These are phyloP conservation scores for Smutsia gigantea DNA, from an alignment of 2,797 vertebrate species.

Conservation along the genomic window DNA sequence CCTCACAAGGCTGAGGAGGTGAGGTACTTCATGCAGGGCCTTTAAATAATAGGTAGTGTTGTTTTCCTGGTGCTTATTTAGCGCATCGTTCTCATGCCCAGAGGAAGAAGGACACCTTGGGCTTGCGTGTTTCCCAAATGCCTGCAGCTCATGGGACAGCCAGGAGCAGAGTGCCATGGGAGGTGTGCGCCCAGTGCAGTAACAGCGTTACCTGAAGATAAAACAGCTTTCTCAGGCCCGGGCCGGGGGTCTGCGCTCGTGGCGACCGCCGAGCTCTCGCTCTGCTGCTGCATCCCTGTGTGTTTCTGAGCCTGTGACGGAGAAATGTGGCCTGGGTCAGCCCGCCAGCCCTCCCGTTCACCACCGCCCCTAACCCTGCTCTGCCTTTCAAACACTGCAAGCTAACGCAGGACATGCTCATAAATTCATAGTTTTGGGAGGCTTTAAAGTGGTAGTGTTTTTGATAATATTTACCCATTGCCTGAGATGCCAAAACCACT, in stretches of 20 bases:
- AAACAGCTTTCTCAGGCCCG: fast-evolving
- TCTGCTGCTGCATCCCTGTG: constrained; percentile 63
- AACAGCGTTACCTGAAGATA: neutral
- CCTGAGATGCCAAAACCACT: neutral
- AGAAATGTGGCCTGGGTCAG: neutral
- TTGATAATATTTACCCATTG: neutral
- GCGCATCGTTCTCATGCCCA: neutral
- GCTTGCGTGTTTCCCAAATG: neutral
- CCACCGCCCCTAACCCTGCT: neutral
- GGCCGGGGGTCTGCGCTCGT: fast-evolving
- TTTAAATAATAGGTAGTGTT: neutral
- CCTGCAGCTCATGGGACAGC: neutral
- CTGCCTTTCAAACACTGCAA: neutral
- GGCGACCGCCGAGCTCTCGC: fast-evolving
- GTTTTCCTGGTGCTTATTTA: neutral
- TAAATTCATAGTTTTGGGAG: neutral
- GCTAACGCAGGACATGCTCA: neutral
- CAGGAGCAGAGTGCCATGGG: neutral
- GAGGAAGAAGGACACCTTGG: too few relatives aligned
- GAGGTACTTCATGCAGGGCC: neutral
- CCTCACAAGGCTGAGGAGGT: neutral
- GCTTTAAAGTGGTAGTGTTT: neutral
- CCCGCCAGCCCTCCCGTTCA: neutral
- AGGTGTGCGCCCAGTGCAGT: fast-evolving
- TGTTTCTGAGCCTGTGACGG: constrained; percentile 81